Percentiles rank a stretch among this genome's conserved stretches.
phyloP scores from a whole-genome alignment of 2,888 invertebrate species.

The Zonitis immaculata region DNA sequence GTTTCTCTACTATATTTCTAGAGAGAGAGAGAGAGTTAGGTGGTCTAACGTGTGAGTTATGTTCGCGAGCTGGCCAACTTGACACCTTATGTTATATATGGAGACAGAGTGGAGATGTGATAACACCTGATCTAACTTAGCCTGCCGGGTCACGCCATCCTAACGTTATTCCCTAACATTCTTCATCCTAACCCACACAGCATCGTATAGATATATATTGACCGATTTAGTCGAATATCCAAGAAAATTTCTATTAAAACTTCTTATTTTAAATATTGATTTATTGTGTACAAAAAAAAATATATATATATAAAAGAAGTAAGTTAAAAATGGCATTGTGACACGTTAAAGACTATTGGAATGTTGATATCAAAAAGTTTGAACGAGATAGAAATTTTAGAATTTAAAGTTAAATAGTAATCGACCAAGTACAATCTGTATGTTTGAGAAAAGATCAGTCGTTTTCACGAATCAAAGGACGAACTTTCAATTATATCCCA shows the following conservation, averaged over 20 bases:
- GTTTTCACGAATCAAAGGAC: slow-evolving; percentile 29
- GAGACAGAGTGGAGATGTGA: slow-evolving; percentile 43
- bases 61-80: slow-evolving; percentile 25
- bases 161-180: slow-evolving; percentile 5
- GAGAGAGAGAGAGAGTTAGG: slow-evolving; percentile 18
- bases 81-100: slow-evolving; percentile 38
- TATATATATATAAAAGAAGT: no score
- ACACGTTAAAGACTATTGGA: no score
- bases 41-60: slow-evolving; percentile 36
- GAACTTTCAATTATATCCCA: slow-evolving; percentile 27
- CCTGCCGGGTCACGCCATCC: slow-evolving; percentile 34
- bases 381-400: background rate
- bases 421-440: slow-evolving; percentile 14
- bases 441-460: slow-evolving; percentile 31
- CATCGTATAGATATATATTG: no score
- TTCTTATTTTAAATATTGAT: no score
- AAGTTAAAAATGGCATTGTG: no score
- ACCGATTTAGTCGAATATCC: background rate
- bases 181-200: background rate
- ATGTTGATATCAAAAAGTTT: no score
- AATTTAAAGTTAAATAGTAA: slow-evolving; percentile 14
- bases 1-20: slow-evolving; percentile 25
- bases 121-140: slow-evolving; percentile 43
- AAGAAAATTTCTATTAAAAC: no score
- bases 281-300: no score